Percentiles rank a stretch among this genome's conserved stretches.
Evolutionary conservation across 2,113 vertebrate species (phyloP).

Genomic region (Bubo bubo): DNA sequence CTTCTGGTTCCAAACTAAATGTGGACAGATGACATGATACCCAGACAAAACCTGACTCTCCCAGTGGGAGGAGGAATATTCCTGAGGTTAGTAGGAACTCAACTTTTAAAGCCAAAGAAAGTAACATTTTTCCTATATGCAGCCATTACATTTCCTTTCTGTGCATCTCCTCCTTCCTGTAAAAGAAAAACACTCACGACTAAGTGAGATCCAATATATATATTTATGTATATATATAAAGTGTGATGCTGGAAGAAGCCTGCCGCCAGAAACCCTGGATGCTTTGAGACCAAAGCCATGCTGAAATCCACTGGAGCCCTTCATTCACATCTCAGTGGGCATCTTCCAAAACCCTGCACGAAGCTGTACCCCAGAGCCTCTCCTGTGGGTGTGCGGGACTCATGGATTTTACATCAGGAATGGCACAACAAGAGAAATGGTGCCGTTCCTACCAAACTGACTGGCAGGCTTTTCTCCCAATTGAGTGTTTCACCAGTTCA

Average conservation of each 20-base stretch:
- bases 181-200: constrained; percentile 31
- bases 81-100: constrained; percentile 45
- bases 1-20: constrained; percentile 51
- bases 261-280: constrained; percentile 58
- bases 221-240: constrained; percentile 38
- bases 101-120: constrained; percentile 67
- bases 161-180: constrained; percentile 50
- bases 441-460: neutral
- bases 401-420: neutral
- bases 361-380: neutral
- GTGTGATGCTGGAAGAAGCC: constrained; percentile 34
- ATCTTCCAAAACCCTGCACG: neutral
- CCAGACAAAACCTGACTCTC: constrained; percentile 63
- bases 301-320: constrained; percentile 18
- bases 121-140: constrained; percentile 56
- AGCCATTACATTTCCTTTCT: constrained; percentile 65
- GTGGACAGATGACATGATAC: constrained; percentile 65
- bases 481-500: neutral
- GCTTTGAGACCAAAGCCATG: constrained; percentile 21
- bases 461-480: neutral
- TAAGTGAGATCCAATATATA: constrained; percentile 48
- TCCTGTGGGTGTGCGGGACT: neutral
- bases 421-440: neutral
- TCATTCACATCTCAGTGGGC: neutral
- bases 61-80: constrained; percentile 51